A percentile compares a stretch with the other conserved stretches of the same genome.
Conservation (phyloP, 2,797 vertebrate genomes). For the Eulemur rubriventer region DNA sequence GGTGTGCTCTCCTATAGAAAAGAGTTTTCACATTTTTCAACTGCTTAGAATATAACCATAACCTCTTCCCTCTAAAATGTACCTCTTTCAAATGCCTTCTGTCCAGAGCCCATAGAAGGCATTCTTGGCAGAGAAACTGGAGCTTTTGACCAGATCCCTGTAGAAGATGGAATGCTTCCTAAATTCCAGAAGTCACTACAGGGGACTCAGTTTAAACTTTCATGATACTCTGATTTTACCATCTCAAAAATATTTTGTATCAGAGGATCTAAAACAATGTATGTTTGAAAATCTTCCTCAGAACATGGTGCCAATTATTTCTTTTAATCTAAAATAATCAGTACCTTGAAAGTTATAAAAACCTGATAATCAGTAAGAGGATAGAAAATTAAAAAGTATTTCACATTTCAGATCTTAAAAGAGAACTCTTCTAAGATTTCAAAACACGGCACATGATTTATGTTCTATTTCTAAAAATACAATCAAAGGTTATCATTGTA, state of each 20-base stretch:
- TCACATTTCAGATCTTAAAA: conserved; percentile 12
- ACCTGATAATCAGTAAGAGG: neutral
- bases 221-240: neutral
- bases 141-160: neutral
- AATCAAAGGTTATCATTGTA: neutral
- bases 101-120: neutral
- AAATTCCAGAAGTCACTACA: neutral
- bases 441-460: conserved; percentile 13
- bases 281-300: neutral
- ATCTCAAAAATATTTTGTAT: neutral
- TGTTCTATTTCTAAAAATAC: conserved; percentile 32
- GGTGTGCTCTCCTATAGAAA: neutral
- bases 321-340: conserved; percentile 28
- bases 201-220: neutral
- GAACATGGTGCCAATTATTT: neutral
- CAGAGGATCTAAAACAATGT: neutral
- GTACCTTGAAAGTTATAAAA: neutral
- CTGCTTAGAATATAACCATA: neutral
- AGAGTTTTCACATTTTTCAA: neutral
- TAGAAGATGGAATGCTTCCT: neutral
- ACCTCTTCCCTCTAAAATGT: neutral
- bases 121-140: neutral
- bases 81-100: neutral
- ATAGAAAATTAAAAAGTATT: neutral
- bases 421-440: conserved; percentile 26